phyloP scores from a whole-genome alignment of 2,797 vertebrate species.

The Spinibarbus caldwelli region DNA sequence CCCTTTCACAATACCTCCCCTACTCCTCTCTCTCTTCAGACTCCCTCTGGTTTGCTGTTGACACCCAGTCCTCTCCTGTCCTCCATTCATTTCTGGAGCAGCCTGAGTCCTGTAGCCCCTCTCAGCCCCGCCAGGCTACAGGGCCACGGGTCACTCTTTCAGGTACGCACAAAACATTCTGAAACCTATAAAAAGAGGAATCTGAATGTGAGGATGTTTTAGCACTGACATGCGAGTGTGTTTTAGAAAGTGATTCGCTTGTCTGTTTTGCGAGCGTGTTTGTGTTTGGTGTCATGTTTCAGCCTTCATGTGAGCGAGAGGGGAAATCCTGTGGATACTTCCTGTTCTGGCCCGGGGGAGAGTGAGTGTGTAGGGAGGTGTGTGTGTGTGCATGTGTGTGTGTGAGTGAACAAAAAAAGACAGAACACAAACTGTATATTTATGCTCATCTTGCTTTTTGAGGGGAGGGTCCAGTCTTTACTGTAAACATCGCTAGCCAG shows the following conservation, averaged over 20 bases:
- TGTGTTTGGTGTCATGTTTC: slow-evolving; percentile 64
- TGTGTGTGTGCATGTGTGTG: slow-evolving; percentile 29
- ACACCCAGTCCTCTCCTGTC: slow-evolving; percentile 92
- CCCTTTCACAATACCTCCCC: slow-evolving; percentile 21
- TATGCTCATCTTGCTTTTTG: slow-evolving; percentile 51
- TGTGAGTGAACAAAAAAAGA: slow-evolving; percentile 33
- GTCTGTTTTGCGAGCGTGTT: slow-evolving; percentile 32
- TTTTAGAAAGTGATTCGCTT: background rate
- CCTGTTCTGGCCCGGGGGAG: slow-evolving; percentile 66
- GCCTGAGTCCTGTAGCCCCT: slow-evolving; percentile 92
- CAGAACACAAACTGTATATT: slow-evolving; percentile 25
- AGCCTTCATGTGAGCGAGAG: slow-evolving; percentile 62
- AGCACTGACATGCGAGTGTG: background rate
- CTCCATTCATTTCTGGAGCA: slow-evolving; percentile 97
- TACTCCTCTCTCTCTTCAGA: slow-evolving; percentile 75
- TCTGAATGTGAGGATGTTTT: background rate
- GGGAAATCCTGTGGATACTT: slow-evolving; percentile 70
- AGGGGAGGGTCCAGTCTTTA: slow-evolving; percentile 48
- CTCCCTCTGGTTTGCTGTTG: slow-evolving; percentile 91
- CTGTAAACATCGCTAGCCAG: slow-evolving; percentile 55
- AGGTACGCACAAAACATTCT: slow-evolving; percentile 76
- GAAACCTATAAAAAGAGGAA: background rate
- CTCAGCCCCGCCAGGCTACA: slow-evolving; percentile 93
- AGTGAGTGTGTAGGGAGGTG: slow-evolving; percentile 45
- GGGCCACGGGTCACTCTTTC: slow-evolving; percentile 90